Conservation (phyloP, 92 coral and sea anemone genomes). For the Blastomussa wellsi region DNA sequence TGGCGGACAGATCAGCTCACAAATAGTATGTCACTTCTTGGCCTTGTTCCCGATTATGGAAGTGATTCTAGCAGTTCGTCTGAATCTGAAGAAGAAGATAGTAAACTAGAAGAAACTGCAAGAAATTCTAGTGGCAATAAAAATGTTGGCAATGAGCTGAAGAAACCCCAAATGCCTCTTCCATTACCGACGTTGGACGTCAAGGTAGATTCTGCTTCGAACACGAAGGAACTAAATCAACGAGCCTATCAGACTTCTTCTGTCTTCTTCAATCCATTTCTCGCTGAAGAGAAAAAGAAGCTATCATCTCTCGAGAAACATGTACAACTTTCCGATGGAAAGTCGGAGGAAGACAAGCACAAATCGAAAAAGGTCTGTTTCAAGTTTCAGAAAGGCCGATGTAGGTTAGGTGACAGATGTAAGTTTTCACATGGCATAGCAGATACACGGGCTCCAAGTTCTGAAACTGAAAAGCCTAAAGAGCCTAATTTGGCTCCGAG, state of each 20-base stretch:
- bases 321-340: conserved; percentile 73
- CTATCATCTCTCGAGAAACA: conserved; percentile 87
- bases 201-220: conserved; percentile 33
- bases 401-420: conserved; percentile 72
- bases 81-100: conserved; percentile 57
- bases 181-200: conserved; percentile 59
- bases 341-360: conserved; percentile 49
- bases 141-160: neutral
- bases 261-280: conserved; percentile 90
- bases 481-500: conserved; percentile 35
- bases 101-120: neutral
- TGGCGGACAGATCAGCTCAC: conserved; percentile 30
- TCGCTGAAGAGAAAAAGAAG: conserved; percentile 87
- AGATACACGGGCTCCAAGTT: conserved; percentile 3
- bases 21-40: conserved; percentile 64
- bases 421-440: conserved; percentile 65
- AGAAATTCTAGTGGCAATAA: neutral
- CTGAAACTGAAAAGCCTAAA: conserved; percentile 19
- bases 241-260: conserved; percentile 72
- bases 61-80: conserved; percentile 67
- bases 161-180: conserved; percentile 19
- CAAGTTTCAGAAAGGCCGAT: conserved; percentile 83
- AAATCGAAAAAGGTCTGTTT: conserved; percentile 75
- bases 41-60: conserved; percentile 72
- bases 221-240: conserved; percentile 55